Evolutionary conservation across 1,140 invertebrate species (phyloP), one percentile per base, ranked within the genome.

Genomic region (Drosophila prosaltans): DNA sequence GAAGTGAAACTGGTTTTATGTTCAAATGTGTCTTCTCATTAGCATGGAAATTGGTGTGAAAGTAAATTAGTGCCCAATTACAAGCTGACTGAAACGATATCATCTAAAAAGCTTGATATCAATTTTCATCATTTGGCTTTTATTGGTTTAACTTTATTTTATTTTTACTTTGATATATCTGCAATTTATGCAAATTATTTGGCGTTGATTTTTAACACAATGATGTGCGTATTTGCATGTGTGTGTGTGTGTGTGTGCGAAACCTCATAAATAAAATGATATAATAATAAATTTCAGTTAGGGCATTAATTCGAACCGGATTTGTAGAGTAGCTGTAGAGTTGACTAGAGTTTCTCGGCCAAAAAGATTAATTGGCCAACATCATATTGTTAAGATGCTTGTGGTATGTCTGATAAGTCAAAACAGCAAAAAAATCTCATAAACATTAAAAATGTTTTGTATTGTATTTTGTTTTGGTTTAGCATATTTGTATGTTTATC

Each of bases 141-240:
- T 51, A 51, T 51, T 51, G 21, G 64, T 36, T 60, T 66, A 55
- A 48, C 67, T 60, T 61, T 75, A 66, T 68, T n/a, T 54, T 70
- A 45, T 62, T 67, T 79, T 80, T 68, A 66, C 59, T 36, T 70
- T 88, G 83, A 86, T 86, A 74, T 84, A 86, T 86, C 76, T 74
- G 59, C 76, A 68, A 88, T 74, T 80, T 88, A 88, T 83, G 80
- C 76, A 86, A 86, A 86, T 86, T 69, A 74, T 74, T 59, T 80
- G 64, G 61, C 59, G 65, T 69, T 72, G 78, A 78, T 81, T 85
- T 77, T 77, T 85, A 69, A 63, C 78, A 69, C 63, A 21, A 24
- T 26, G 21, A 48, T 65, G 45, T 65, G 45, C 45, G 45, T 48
- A 48, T 48, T 5, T 24, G 45, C 21, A 16, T 51, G 39, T 40